These are phyloP conservation scores for Hoplodrina ambigua DNA, from an alignment of 2,888 invertebrate species.

Conservation along the genomic window DNA sequence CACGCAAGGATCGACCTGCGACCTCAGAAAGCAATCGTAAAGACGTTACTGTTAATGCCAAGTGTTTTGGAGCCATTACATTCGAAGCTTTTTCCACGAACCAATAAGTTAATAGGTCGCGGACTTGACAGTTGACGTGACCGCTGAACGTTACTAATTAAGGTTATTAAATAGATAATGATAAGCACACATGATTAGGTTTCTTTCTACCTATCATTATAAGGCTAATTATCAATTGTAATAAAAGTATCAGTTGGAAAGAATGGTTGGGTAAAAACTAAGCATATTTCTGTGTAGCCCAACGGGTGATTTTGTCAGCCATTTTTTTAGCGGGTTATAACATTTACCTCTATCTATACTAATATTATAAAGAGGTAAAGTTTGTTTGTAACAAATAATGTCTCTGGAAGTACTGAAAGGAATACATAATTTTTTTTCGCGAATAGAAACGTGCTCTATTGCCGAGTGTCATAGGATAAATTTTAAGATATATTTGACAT, in stretches of 20 bases:
- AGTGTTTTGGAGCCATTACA: neutral
- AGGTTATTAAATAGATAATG: neutral
- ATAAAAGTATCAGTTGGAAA: neutral
- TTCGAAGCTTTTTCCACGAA: neutral
- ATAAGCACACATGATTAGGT: neutral
- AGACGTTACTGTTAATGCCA: neutral
- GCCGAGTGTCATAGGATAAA: no score
- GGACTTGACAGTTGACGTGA: neutral
- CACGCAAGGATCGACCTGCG: no score
- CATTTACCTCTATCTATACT: no score
- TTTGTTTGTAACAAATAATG: no score
- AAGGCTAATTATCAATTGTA: neutral
- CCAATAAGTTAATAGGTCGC: neutral
- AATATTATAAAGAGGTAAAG: no score
- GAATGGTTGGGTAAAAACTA: neutral
- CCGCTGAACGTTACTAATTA: neutral
- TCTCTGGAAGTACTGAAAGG: no score
- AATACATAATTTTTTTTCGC: no score
- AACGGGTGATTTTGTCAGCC: no score
- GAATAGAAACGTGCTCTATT: no score
- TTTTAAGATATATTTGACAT: no score
- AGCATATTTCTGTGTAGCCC: neutral
- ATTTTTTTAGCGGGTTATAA: no score
- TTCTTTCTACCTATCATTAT: neutral
- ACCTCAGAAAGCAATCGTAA: neutral